Conservation (phyloP, 2,888 invertebrate species). For the Liodrosophila aerea region DNA sequence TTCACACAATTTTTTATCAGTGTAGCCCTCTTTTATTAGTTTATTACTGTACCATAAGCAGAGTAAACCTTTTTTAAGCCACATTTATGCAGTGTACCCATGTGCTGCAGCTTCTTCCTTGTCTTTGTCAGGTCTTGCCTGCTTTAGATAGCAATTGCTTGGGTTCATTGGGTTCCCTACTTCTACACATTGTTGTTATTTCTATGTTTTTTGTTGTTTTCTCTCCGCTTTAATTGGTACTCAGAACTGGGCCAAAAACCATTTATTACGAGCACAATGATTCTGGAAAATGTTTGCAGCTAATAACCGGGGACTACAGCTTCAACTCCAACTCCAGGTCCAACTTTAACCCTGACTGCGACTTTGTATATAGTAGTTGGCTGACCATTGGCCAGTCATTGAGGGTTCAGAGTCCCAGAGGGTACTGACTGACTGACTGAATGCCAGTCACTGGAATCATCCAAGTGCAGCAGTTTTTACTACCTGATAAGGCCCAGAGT, state of each 20-base stretch:
- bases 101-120: constrained; percentile 17
- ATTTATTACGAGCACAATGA: constrained; percentile 68
- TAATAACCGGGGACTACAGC: constrained; percentile 55
- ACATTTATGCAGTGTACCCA: constrained; percentile 21
- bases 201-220: constrained; percentile 21
- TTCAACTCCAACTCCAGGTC: no score
- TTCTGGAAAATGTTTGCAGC: constrained; percentile 58
- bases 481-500: constrained; percentile 66
- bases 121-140: constrained; percentile 36
- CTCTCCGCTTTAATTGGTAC: constrained; percentile 65
- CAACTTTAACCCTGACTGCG: no score
- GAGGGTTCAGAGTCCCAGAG: constrained; percentile 20
- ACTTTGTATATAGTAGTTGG: constrained; percentile 1
- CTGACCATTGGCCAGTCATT: constrained; percentile 39
- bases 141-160: constrained; percentile 53
- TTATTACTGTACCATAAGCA: no score
- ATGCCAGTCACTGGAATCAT: constrained; percentile 46
- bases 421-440: constrained; percentile 55
- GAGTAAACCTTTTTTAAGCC: no score
- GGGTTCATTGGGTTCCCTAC: no score
- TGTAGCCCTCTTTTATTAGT: no score
- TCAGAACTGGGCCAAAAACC: constrained; percentile 65
- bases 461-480: constrained; percentile 73
- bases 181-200: constrained; percentile 19
- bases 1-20: no score